Conservation (phyloP, 2,888 invertebrate species). For the Ephialtes manifestator region DNA sequence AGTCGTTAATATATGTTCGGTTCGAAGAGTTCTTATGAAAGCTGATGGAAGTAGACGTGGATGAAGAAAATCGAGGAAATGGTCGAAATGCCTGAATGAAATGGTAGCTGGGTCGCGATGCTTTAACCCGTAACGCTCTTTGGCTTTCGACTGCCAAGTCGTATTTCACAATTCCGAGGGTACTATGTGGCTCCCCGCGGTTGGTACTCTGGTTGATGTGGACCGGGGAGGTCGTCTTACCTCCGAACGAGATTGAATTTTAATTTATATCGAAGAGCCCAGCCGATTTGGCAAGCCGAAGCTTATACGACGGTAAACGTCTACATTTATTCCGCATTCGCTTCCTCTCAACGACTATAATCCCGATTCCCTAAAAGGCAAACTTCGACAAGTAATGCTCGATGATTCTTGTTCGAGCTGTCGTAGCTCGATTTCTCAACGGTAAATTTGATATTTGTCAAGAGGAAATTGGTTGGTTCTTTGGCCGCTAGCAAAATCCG, state of each 20-base stretch:
- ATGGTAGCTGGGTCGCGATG: constrained; percentile 54
- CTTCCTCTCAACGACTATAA: constrained; percentile 16
- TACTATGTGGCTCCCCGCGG: constrained; percentile 14
- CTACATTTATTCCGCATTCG: constrained; percentile 63
- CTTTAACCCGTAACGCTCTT: constrained; percentile 63
- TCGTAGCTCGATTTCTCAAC: constrained; percentile 26
- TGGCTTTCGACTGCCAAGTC: constrained; percentile 63
- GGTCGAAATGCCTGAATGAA: constrained; percentile 51
- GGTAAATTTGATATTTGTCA: constrained; percentile 45
- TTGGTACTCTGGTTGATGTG: background rate
- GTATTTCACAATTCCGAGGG: constrained; percentile 61
- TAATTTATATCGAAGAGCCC: constrained; percentile 68
- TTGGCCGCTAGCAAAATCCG: constrained; percentile 23
- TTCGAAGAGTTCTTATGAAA: background rate
- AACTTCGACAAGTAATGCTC: constrained; percentile 1
- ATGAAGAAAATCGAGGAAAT: constrained; percentile 49
- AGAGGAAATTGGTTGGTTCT: constrained; percentile 21
- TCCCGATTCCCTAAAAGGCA: constrained; percentile 18
- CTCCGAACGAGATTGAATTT: constrained; percentile 65
- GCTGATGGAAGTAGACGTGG: constrained; percentile 15
- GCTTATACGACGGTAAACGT: constrained; percentile 63
- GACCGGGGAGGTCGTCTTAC: constrained; percentile 5
- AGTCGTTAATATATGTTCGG: no score
- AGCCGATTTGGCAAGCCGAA: constrained; percentile 65
- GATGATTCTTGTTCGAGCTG: constrained; percentile 1